Percentiles rank a stretch among this genome's conserved stretches.
phyloP scores from a whole-genome alignment of 2,888 invertebrate species.

The Scelioninae gen. 2 region DNA sequence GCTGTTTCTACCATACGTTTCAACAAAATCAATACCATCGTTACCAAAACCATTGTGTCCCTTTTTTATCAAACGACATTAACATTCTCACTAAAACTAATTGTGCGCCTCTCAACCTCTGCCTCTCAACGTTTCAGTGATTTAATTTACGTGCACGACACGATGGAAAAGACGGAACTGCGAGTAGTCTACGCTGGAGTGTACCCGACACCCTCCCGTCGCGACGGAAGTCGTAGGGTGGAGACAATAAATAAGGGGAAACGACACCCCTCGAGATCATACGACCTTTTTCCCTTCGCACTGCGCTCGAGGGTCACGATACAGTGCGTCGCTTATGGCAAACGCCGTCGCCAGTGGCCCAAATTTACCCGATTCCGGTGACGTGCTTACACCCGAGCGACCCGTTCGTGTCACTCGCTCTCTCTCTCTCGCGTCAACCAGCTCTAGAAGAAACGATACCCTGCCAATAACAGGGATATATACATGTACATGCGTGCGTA shows the following conservation, averaged over 20 bases:
- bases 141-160: background rate
- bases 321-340: background rate
- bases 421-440: background rate
- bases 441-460: constrained; percentile 27
- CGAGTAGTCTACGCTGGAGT: background rate
- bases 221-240: constrained; percentile 22
- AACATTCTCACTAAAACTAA: no score
- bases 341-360: background rate
- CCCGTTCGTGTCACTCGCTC: background rate
- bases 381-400: constrained; percentile 6
- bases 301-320: constrained; percentile 12
- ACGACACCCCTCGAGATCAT: constrained; percentile 12
- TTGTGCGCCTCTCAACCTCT: no score
- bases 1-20: background rate
- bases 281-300: background rate
- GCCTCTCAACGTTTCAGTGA: background rate
- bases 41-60: no score
- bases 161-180: constrained; percentile 2
- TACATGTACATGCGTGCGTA: constrained; percentile 30
- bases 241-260: constrained; percentile 35
- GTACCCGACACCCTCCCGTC: constrained; percentile 5
- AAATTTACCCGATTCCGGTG: constrained; percentile 7
- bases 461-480: constrained; percentile 50
- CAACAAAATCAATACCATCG: constrained; percentile 34
- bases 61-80: no score